Conservation (phyloP, 2,888 invertebrate species). For the Miltochrista miniata region DNA sequence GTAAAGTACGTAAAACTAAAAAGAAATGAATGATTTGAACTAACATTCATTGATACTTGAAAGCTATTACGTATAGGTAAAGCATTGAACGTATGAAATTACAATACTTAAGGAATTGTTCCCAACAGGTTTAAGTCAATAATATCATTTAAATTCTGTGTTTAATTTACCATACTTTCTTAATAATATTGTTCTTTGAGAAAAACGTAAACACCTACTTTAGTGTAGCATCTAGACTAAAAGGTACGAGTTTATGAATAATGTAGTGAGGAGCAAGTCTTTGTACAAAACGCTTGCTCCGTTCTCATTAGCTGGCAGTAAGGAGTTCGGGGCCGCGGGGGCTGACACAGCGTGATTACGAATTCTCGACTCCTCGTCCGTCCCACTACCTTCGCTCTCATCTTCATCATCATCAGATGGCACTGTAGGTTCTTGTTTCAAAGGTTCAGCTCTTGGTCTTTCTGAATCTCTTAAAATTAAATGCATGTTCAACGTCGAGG, state of each 20-base stretch:
- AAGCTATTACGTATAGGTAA: too few relatives aligned
- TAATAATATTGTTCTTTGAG: constrained; percentile 39
- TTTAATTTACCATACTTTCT: constrained; percentile 42
- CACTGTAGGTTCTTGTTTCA: constrained; percentile 65
- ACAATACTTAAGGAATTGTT: constrained; percentile 55
- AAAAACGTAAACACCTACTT: constrained; percentile 27
- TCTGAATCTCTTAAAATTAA: constrained; percentile 29
- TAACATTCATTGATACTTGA: too few relatives aligned
- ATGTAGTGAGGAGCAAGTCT: constrained; percentile 18
- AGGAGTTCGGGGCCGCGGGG: constrained; percentile 72
- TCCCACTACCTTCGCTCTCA: constrained; percentile 70
- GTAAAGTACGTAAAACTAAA: too few relatives aligned
- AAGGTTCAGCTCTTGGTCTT: constrained; percentile 61
- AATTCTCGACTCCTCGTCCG: constrained; percentile 58
- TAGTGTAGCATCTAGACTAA: constrained; percentile 36
- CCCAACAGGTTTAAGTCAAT: constrained; percentile 62
- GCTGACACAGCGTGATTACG: constrained; percentile 59
- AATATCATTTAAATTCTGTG: constrained; percentile 58
- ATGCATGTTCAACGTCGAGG: constrained; percentile 26
- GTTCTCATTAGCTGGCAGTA: constrained; percentile 64
- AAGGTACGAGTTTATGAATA: constrained; percentile 30
- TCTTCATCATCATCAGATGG: constrained; percentile 77
- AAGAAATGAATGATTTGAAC: too few relatives aligned
- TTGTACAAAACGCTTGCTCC: constrained; percentile 36
- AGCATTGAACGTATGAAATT: constrained; percentile 25